A percentile compares a stretch with the other conserved stretches of the same genome.
Conservation (phyloP, 2,113 vertebrate species). For the Macquaria ambigua region DNA sequence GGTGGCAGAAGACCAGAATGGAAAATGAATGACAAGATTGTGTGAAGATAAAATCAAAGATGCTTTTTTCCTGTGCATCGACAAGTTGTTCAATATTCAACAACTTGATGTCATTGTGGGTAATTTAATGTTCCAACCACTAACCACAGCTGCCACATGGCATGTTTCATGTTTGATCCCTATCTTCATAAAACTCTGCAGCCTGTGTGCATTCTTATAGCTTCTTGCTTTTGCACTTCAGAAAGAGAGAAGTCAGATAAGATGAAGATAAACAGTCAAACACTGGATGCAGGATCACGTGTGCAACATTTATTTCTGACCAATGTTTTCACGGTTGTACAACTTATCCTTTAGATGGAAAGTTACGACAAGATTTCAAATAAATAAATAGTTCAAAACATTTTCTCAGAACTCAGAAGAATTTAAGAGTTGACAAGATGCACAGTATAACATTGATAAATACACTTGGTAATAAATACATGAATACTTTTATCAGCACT, state of each 20-base stretch:
- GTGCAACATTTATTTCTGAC: constrained; percentile 27
- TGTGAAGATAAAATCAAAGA: background rate
- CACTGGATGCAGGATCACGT: background rate
- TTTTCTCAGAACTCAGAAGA: background rate
- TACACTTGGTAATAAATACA: constrained; percentile 48
- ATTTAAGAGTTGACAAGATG: background rate
- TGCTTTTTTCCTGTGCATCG: background rate
- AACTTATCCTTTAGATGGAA: background rate
- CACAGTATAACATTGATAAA: constrained; percentile 15
- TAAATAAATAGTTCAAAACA: constrained; percentile 37
- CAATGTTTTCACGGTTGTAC: background rate
- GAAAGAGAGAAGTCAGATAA: background rate
- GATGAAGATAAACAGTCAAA: background rate
- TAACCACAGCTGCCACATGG: background rate
- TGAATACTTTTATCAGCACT: background rate
- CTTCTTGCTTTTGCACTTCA: background rate
- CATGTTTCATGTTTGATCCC: background rate
- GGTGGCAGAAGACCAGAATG: background rate
- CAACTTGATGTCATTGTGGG: too few relatives aligned
- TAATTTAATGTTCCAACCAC: background rate
- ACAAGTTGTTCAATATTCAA: too few relatives aligned
- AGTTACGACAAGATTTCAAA: background rate
- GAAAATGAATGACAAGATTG: background rate
- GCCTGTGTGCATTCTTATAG: too few relatives aligned
- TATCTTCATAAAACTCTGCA: background rate